Evolutionary conservation across 2,113 vertebrate species (phyloP).

Genomic region (human): GRCh38 chr5:179233501-179234000

Average conservation of each 20-base stretch:
- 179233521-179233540: too few relatives aligned
- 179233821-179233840: background rate
- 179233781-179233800: background rate
- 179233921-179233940: background rate
- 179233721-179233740: background rate
- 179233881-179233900: background rate
- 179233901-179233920: background rate
- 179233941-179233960: background rate
- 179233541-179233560: too few relatives aligned
- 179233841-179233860: background rate
- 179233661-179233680: too few relatives aligned
- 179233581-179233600: too few relatives aligned
- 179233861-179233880: background rate
- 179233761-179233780: background rate
- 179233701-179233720: background rate
- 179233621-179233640: too few relatives aligned
- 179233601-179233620: too few relatives aligned
- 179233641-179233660: too few relatives aligned
- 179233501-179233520: accelerated
- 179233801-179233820: background rate
- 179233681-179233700: too few relatives aligned
- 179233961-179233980: background rate
- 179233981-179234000: background rate
- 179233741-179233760: background rate
- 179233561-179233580: too few relatives aligned